Percentiles rank a stretch among this genome's conserved stretches.
Conservation (phyloP, 2,888 invertebrate genomes). For the Deilephila elpenor region DNA sequence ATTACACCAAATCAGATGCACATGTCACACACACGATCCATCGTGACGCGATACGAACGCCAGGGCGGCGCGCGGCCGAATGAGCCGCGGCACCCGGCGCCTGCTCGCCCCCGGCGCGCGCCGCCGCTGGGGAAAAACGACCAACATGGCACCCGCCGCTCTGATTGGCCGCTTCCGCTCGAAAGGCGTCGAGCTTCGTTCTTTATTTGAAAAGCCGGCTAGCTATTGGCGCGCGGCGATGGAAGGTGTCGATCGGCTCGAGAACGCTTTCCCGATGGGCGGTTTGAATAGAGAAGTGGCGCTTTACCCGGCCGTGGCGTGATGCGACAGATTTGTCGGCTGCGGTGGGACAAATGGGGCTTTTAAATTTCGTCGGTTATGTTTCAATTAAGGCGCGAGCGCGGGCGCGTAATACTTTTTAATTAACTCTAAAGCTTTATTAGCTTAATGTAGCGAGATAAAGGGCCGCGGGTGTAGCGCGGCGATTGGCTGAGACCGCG, state of each 20-base stretch:
- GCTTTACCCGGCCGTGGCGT: constrained; percentile 75
- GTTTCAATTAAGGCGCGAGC: constrained; percentile 76
- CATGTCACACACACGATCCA: constrained; percentile 84
- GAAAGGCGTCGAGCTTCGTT: constrained; percentile 68
- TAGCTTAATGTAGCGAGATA: constrained; percentile 77
- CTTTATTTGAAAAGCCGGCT: constrained; percentile 62
- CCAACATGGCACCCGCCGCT: constrained; percentile 70
- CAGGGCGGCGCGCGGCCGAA: constrained; percentile 82
- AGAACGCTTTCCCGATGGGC: constrained; percentile 77
- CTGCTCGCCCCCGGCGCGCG: constrained; percentile 64
- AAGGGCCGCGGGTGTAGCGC: constrained; percentile 45
- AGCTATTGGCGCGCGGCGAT: constrained; percentile 63
- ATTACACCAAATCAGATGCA: constrained; percentile 75
- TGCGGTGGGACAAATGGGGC: constrained; percentile 55
- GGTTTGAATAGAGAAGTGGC: constrained; percentile 68
- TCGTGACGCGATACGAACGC: constrained; percentile 80
- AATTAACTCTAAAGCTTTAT: constrained; percentile 85
- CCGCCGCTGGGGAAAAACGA: constrained; percentile 66
- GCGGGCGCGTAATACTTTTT: constrained; percentile 70
- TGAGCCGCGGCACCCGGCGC: constrained; percentile 59
- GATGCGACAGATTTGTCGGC: constrained; percentile 62
- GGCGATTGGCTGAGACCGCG: constrained; percentile 27
- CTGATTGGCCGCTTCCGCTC: constrained; percentile 63
- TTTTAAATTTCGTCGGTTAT: constrained; percentile 72
- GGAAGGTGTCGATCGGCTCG: constrained; percentile 75